These are phyloP conservation scores for Syngnathus scovelli DNA, from an alignment of 2,113 vertebrate species.

Conservation along the genomic window DNA sequence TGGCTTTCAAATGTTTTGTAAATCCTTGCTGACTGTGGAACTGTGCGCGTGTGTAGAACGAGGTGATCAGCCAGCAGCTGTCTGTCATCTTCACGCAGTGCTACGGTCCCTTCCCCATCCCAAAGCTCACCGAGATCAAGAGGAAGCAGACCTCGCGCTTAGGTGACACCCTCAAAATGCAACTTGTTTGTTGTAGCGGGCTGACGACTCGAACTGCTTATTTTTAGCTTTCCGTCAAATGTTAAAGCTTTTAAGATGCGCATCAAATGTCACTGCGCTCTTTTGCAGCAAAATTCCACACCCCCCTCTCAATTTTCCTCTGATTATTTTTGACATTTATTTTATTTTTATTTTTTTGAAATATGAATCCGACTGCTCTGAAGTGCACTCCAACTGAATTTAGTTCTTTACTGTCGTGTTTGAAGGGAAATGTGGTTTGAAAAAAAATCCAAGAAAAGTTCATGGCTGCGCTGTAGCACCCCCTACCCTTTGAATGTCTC, in stretches of 20 bases:
- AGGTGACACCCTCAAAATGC: constrained; percentile 42
- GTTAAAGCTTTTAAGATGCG: not conserved
- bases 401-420: no score
- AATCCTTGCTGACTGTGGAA: no score
- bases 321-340: constrained; percentile 6
- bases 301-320: not conserved
- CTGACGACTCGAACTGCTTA: not conserved
- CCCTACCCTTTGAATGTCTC: constrained; percentile 26
- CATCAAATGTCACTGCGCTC: not conserved
- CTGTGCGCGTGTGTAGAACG: constrained; percentile 63
- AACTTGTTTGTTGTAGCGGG: not conserved
- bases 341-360: not conserved
- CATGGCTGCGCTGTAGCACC: constrained; percentile 25
- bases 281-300: not conserved
- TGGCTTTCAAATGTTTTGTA: not conserved
- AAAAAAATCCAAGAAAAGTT: not conserved
- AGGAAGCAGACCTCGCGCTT: constrained; percentile 70
- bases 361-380: not conserved
- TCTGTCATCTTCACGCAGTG: constrained; percentile 77
- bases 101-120: constrained; percentile 77
- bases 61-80: constrained; percentile 75
- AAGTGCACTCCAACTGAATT: not conserved
- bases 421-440: not conserved
- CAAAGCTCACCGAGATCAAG: constrained; percentile 73
- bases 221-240: not conserved